Base-by-base conservation (phyloP, 2,797 vertebrate genomes). In the Chelonia mydas region DNA sequence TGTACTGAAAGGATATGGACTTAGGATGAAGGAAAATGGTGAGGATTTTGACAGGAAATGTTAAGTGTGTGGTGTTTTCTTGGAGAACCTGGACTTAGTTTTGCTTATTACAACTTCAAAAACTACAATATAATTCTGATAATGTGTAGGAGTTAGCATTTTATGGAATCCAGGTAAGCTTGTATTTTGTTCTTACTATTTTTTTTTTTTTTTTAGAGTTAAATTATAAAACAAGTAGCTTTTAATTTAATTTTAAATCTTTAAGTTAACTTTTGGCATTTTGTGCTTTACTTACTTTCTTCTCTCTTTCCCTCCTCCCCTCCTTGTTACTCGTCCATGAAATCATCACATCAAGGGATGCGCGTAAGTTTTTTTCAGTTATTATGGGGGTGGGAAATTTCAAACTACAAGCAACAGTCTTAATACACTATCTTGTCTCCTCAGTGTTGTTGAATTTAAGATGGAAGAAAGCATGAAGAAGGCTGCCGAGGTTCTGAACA, bases 391-490 rank as follows among this genome's bases (percentile, higher is more conserved):
- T 94, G 47, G 91, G 55, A 23, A 51, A 2, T 53, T 83, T 50
- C 54, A 1, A 19, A 31, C 79, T 86, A 37, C 11, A 72, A 86
- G 55, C 87, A 82, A n/a, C 84, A 23, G 85, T 94, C 95, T 97
- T 94, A 98, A 84, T 83, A 98, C 95, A 76, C 83, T 87, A 55
- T 95, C 89, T 45, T 93, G 54, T 98, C 54, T 97, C 93, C 94
- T 97, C n/a, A 99, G 99, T 88, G 99, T 99, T 97, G 99, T 99
- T 98, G 99, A 99, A 98, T 99, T 99, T 98, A 99, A 99, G 98
- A 99, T 99, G 94, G 99, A 99, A 96, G 99, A 99, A 96, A 99
- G 99, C 82, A 99, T 99, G 99, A 99, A 99, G 96, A 99, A 99
- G 93, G 99, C 99, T 23, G 99, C 99, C 47, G 99, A 99, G 98